phyloP scores from a whole-genome alignment of 1,140 invertebrate species.

The Diploscapter pachys region DNA sequence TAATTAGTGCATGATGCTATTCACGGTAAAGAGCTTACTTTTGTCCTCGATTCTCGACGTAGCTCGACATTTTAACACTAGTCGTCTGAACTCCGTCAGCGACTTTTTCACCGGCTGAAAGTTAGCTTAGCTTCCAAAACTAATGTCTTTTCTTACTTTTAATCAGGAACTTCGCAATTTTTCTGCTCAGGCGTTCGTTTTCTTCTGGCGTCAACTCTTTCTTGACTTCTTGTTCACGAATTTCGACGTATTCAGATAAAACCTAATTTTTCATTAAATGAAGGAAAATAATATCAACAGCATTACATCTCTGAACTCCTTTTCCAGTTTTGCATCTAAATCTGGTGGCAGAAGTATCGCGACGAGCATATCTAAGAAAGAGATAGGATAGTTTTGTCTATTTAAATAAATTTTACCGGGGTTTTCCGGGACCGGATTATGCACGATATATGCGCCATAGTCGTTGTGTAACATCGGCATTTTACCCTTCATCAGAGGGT shows the following conservation, averaged over 20 bases:
- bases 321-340: conserved; percentile 25
- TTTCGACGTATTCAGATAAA: conserved; percentile 10
- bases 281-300: background rate
- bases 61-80: conserved; percentile 11
- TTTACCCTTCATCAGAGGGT: conserved; percentile 32
- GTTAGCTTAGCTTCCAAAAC: background rate
- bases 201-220: conserved; percentile 28
- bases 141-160: conserved; percentile 1
- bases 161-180: conserved; percentile 35
- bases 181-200: conserved; percentile 25
- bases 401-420: conserved; percentile 23
- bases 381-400: background rate
- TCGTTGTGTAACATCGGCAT: conserved; percentile 39
- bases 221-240: conserved; percentile 24
- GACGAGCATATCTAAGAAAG: conserved; percentile 37
- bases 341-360: conserved; percentile 39
- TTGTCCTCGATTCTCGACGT: conserved; percentile 22
- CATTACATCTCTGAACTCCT: conserved; percentile 26
- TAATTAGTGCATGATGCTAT: background rate
- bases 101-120: conserved; percentile 35
- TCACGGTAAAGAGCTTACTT: background rate
- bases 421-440: conserved; percentile 40
- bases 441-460: conserved; percentile 38
- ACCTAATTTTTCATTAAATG: background rate
- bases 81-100: conserved; percentile 29